These are phyloP conservation scores for Magallana ariakensis DNA, from an alignment of 1,140 invertebrate genomes.

Conservation along the genomic window DNA sequence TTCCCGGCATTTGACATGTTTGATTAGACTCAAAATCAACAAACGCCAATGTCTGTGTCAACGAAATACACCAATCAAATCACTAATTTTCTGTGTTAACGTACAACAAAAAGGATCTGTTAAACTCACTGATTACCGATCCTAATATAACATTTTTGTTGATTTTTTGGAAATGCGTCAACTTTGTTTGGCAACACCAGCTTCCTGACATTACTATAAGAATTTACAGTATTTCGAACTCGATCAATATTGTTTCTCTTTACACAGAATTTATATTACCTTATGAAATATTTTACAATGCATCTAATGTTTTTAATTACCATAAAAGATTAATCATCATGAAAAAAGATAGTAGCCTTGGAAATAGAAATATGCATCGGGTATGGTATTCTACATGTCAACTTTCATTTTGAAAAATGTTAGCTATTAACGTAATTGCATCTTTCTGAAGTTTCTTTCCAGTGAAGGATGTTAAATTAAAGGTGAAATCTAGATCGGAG, in stretches of 20 bases:
- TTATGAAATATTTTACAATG: neutral
- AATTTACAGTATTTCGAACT: neutral
- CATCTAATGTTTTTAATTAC: neutral
- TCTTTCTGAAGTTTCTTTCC: no score
- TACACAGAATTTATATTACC: neutral
- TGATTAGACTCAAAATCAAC: no score
- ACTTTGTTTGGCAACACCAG: constrained; percentile 3
- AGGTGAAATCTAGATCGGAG: no score
- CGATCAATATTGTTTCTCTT: neutral
- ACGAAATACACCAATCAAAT: no score
- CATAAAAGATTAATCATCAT: neutral
- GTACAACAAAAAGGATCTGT: no score
- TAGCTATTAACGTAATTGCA: no score
- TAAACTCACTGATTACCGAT: neutral
- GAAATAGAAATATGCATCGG: neutral
- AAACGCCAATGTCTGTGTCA: no score
- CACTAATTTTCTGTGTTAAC: no score
- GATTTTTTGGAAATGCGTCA: neutral
- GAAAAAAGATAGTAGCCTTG: neutral
- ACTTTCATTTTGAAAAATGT: constrained; percentile 34
- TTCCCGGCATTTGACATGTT: neutral
- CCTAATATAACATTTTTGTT: neutral
- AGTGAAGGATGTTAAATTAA: no score
- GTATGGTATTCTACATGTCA: neutral
- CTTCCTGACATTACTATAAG: neutral